These are phyloP conservation scores for Oligia fasciuncula DNA, from an alignment of 2,888 invertebrate genomes.

Conservation along the genomic window DNA sequence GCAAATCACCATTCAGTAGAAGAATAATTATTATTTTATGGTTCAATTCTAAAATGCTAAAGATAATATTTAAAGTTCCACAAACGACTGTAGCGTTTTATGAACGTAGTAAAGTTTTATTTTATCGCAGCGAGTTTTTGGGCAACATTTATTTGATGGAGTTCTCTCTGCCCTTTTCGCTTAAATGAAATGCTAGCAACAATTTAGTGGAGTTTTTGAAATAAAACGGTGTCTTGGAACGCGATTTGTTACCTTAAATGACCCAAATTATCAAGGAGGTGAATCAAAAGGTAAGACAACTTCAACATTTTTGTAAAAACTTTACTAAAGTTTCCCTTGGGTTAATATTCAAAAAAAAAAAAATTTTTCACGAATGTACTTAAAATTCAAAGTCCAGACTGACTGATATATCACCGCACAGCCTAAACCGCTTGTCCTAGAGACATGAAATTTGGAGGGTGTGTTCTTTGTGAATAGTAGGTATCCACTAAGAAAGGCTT, in stretches of 20 bases:
- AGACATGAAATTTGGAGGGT: no score
- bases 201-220: slow-evolving; percentile 51
- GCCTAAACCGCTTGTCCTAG: no score
- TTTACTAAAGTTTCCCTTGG: background rate
- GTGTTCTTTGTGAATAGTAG: no score
- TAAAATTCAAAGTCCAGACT: no score
- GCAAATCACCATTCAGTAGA: slow-evolving; percentile 10
- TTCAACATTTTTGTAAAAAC: background rate
- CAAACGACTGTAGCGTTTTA: slow-evolving; percentile 59
- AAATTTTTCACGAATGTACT: no score
- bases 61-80: slow-evolving; percentile 53
- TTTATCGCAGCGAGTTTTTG: slow-evolving; percentile 60
- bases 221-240: slow-evolving; percentile 21
- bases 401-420: no score
- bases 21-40: slow-evolving; percentile 24
- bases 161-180: slow-evolving; percentile 39
- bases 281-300: slow-evolving; percentile 9
- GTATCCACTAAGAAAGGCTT: no score
- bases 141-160: slow-evolving; percentile 59
- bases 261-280: slow-evolving; percentile 24
- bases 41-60: slow-evolving; percentile 35
- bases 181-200: slow-evolving; percentile 48
- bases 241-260: slow-evolving; percentile 32
- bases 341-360: background rate
- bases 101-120: slow-evolving; percentile 62